Evolutionary conservation across 2,888 invertebrate species (phyloP), one percentile per base, ranked within the genome.

Genomic region (Bedellia somnulentella): DNA sequence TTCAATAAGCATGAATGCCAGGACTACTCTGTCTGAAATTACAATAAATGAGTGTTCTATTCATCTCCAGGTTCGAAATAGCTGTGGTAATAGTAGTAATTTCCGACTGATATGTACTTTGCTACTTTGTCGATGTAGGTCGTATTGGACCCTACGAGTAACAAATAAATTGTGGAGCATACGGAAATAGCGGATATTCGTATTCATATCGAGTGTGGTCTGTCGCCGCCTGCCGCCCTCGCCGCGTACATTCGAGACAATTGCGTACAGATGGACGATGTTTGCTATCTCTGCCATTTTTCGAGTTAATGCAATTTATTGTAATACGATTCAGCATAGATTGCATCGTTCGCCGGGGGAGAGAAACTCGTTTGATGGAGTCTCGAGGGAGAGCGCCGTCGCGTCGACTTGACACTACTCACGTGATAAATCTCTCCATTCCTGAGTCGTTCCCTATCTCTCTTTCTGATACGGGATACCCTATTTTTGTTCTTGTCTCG

Each of bases 241-340:
- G 49, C 43, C 44, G 41, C 45, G 9, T 18, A 18, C 18, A 51
- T 52, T 15, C 47, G 54, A 49, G 49, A 52, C 64, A 60, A 64
- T 66, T 61, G 62, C 66, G 67, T 70, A 60, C 75, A 73, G 73
- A 71, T 71, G 75, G 70, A 71, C 71, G 53, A 57, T 68, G 71
- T 73, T 73, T 71, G 68, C 70, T 71, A 71, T 71, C 73, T 66
- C 57, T 52, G 66, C 66, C 67, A 73, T 73, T 71, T 73, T 71
- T 70, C 71, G 67, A 73, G 70, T 70, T 75, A 73, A 75, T 71
- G 67, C 73, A 75, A 73, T 75, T 73, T 73, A 73, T 73, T 71
- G 73, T 75, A 73, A 75, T 75, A 68, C 67, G 73, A 75, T 75
- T 75, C 73, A 73, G 73, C 73, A 71, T 71, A 73, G 75, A 73